Percentiles rank a stretch among this genome's conserved stretches.
These are phyloP conservation scores for Sandelia bainsii DNA, from an alignment of 2,797 vertebrate genomes.

Conservation along the genomic window DNA sequence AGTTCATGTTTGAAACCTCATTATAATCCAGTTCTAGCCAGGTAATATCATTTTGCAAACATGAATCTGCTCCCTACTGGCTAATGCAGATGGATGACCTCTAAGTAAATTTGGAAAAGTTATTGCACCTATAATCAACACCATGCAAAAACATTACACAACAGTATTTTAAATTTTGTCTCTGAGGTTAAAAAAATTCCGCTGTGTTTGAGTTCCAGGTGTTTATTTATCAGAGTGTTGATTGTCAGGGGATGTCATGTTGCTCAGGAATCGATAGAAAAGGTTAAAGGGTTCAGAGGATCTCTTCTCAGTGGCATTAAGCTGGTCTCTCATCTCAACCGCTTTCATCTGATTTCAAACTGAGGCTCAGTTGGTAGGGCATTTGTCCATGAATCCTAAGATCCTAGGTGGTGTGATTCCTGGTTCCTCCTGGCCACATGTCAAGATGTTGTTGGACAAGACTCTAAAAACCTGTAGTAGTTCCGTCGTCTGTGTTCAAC, in stretches of 20 bases:
- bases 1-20: neutral
- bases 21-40: neutral
- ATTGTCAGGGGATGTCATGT: constrained; percentile 69
- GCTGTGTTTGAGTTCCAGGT: constrained; percentile 20
- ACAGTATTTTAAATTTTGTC: constrained; percentile 1
- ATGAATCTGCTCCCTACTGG: neutral
- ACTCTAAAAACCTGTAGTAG: no score
- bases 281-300: constrained; percentile 73
- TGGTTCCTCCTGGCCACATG: no score
- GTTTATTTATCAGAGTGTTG: constrained; percentile 66
- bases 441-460: no score
- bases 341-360: constrained; percentile 72
- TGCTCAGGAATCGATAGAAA: constrained; percentile 74
- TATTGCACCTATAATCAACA: neutral
- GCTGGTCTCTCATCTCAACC: constrained; percentile 59
- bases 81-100: neutral
- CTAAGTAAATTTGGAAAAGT: neutral
- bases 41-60: neutral
- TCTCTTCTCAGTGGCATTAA: constrained; percentile 70
- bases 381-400: no score
- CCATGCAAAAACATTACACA: neutral
- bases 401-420: no score
- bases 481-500: no score
- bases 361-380: no score
- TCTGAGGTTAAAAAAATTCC: neutral